Evolutionary conservation across 2,888 invertebrate species (phyloP), one percentile per base, ranked within the genome.

Genomic region (Eupithecia vulgata): DNA sequence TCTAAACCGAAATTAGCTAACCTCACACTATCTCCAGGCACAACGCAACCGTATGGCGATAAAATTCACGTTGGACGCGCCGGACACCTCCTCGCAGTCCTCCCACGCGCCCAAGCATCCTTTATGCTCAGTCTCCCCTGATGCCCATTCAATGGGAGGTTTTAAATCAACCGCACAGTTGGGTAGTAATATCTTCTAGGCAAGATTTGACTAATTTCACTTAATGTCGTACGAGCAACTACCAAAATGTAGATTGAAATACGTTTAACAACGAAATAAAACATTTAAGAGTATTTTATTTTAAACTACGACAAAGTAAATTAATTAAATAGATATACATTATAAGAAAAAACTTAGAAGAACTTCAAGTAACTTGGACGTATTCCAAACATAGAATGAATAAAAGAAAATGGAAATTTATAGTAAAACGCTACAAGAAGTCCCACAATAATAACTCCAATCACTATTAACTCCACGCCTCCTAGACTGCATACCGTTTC

Each of bases 331-430:
- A 34, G 8, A 10, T 57, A 21, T 8, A 61, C 30, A 30, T 30
- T 34, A 34, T 3, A 17, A 34, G 17, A 30, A 34, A n/a, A 34
- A 17, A 17, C 34, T 61, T 57, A 57, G 25, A 13, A 61, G 34
- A 61, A 8, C 62, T n/a, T 35, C 0, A 37, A 64, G 12, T n/a
- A 37, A 37, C 13, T 30, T 10, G 35, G 10, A 5, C 35, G 17
- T 13, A 61, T 34, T 61, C 17, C 21, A 34, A 64, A 10, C n/a
- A 34, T 35, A 5, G 37, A 64, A 64, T 64, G 17, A 12, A 64
- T 35, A 13, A 40, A 65, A 13, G 65, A 25, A 40, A 65, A 65
- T 42, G 65, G 65, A 65, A 65, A 65, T 40, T 65, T 40, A 25
- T 40, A 65, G 37, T 65, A 65, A 40, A 65, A 65, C 0, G 65